phyloP scores from a whole-genome alignment of 37 sponge, comb jelly and placozoan species.

The Diacarnus erythraeanus region DNA sequence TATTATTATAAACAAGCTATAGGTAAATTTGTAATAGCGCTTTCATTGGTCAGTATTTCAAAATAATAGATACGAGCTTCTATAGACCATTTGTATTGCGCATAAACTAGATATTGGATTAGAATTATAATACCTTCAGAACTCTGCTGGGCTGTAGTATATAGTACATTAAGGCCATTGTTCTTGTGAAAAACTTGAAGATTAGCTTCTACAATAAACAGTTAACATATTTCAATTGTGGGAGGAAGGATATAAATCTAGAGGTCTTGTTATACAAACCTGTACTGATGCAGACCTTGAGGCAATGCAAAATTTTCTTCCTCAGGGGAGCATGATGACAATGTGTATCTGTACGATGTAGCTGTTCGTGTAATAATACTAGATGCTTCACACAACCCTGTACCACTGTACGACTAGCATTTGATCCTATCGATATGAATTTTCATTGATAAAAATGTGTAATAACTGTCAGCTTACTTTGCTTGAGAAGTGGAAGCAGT shows the following conservation, averaged over 20 bases:
- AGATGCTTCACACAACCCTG: slow-evolving; percentile 31
- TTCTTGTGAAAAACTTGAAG: slow-evolving; percentile 21
- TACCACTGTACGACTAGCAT: neutral
- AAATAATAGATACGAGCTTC: too few relatives aligned
- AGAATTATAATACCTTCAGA: slow-evolving; percentile 6
- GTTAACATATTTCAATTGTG: neutral
- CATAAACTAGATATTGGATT: neutral
- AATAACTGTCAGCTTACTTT: slow-evolving; percentile 16
- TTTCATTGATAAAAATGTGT: neutral
- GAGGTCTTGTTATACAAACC: slow-evolving; percentile 11
- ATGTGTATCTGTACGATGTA: slow-evolving; percentile 17
- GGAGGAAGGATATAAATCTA: too few relatives aligned
- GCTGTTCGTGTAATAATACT: slow-evolving; percentile 16
- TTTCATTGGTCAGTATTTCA: too few relatives aligned
- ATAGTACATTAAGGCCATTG: slow-evolving; percentile 28
- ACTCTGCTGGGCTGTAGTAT: slow-evolving; percentile 9
- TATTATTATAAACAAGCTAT: too few relatives aligned
- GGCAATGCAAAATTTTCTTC: slow-evolving; percentile 9
- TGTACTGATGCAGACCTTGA: slow-evolving; percentile 9
- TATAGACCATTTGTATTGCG: too few relatives aligned
- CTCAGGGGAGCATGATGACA: slow-evolving; percentile 23
- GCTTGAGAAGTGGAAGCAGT: slow-evolving; percentile 36
- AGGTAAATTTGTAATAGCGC: too few relatives aligned
- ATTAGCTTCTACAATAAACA: slow-evolving; percentile 4
- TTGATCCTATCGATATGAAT: neutral